Evolutionary conservation across 2,888 invertebrate species (phyloP).

Genomic region (Euzophera pinguis): DNA sequence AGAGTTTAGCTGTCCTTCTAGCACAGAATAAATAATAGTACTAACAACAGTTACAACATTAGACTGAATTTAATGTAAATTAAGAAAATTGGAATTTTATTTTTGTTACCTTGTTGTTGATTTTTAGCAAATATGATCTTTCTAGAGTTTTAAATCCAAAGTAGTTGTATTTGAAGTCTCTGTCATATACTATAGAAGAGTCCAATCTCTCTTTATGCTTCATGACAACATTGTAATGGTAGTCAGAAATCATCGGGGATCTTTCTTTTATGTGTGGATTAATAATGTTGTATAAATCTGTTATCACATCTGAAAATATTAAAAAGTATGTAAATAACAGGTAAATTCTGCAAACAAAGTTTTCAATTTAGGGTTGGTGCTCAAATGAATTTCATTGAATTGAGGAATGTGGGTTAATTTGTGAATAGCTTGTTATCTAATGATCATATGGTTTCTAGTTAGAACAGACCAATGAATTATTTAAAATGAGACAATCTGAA

Average conservation of each 20-base stretch:
- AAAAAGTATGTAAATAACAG: background rate
- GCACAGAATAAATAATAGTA: too few relatives aligned
- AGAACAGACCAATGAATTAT: too few relatives aligned
- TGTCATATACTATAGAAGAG: conserved; percentile 97
- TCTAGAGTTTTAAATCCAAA: conserved; percentile 99
- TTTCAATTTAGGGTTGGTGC: too few relatives aligned
- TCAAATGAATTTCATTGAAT: too few relatives aligned
- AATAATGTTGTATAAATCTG: conserved; percentile 88
- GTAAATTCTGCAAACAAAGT: background rate
- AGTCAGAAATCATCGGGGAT: conserved; percentile 93
- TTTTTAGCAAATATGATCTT: conserved; percentile 95
- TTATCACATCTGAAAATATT: conserved; percentile 89
- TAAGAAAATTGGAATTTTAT: background rate
- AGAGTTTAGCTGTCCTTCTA: too few relatives aligned
- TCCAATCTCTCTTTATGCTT: conserved; percentile 94
- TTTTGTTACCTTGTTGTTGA: conserved; percentile 84
- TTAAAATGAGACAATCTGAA: too few relatives aligned
- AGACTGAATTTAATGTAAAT: too few relatives aligned
- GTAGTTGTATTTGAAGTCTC: conserved; percentile 98
- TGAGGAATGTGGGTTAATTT: too few relatives aligned
- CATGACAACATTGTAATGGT: conserved; percentile 89
- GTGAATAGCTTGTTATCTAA: too few relatives aligned
- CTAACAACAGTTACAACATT: too few relatives aligned
- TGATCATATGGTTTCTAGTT: too few relatives aligned
- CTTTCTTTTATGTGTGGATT: conserved; percentile 85